Base-by-base conservation (phyloP, 1,140 invertebrate genomes). In the Goniozus legneri region DNA sequence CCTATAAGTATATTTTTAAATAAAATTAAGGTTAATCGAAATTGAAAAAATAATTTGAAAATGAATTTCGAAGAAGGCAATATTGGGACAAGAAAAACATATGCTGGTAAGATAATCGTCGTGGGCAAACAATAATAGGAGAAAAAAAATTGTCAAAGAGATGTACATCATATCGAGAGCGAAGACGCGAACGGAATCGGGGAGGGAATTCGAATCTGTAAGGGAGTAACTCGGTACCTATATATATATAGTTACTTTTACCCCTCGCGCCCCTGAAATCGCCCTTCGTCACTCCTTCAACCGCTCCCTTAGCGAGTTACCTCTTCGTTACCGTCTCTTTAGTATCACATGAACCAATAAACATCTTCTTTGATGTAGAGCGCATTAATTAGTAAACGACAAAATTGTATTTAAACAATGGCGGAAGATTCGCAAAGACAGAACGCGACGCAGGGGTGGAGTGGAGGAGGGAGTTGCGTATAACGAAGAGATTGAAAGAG, bases 391-490 rank as follows among this genome's bases (percentile, higher is more conserved):
- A 77, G 75, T 74, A 74, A 77, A 77, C 74, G 71, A 76, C 72
- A 77, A 77, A 77, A 77, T 76, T 76, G 70, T 76, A 76, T 76
- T 76, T 75, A 76, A 76, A 76, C 74, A 76, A 76, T 76, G 61
- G 60, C 46, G 59, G 58, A 62, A 64, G 56, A 55, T 46, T 56
- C 47, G 47, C 41, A 15, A 50, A 48, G 52, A 44, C 36, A 34
- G 47, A 45, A 40, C 51, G 54, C 33, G 35, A 19, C 32, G 49
- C 44, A 44, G 22, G 22, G 35, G 34, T n/a, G 44, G 44, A 47
- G 15, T 27, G 36, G 37, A 35, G 21, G 22, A 21, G 12, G 21
- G n/a, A 19, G 31, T 1, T 4, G 16, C 3, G n/a, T n/a, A 37
- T 41, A n/a, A 37, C 12, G 18, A 16, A 43, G 51, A 50, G 20